A percentile compares a stretch with the other conserved stretches of the same genome.
These are phyloP conservation scores for Nomada goodeniana DNA, from an alignment of 2,888 invertebrate genomes.

Conservation along the genomic window DNA sequence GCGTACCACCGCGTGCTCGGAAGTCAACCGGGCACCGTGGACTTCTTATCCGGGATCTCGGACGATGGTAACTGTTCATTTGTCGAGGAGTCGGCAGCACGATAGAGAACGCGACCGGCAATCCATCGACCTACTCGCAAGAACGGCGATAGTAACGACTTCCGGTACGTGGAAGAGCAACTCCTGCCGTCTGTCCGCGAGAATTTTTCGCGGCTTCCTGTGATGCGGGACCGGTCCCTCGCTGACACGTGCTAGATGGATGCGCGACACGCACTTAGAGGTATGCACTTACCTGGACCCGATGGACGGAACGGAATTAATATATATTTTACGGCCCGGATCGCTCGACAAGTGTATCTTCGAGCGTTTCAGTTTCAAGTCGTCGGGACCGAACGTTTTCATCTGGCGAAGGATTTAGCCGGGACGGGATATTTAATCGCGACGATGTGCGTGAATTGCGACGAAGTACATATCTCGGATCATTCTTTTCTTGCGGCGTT, in stretches of 20 bases:
- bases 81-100: slow-evolving; percentile 61
- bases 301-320: too few species aligned
- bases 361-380: too few species aligned
- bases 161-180: slow-evolving; percentile 58
- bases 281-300: too few species aligned
- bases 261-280: too few species aligned
- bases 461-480: too few species aligned
- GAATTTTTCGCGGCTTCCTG: slow-evolving; percentile 6
- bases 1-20: slow-evolving; percentile 37
- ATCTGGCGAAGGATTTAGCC: too few species aligned
- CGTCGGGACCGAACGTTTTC: too few species aligned
- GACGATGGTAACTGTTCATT: slow-evolving; percentile 73
- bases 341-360: too few species aligned
- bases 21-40: slow-evolving; percentile 47
- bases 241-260: slow-evolving; percentile 1
- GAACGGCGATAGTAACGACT: slow-evolving; percentile 63
- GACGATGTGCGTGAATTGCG: too few species aligned
- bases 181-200: slow-evolving; percentile 2
- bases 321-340: too few species aligned
- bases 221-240: not conserved
- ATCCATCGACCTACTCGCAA: slow-evolving; percentile 67
- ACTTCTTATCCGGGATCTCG: slow-evolving; percentile 73
- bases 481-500: too few species aligned
- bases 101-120: slow-evolving; percentile 48
- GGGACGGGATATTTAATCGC: too few species aligned